phyloP scores from a whole-genome alignment of 1,140 invertebrate species.

The Macrotrachela quadricornifera region DNA sequence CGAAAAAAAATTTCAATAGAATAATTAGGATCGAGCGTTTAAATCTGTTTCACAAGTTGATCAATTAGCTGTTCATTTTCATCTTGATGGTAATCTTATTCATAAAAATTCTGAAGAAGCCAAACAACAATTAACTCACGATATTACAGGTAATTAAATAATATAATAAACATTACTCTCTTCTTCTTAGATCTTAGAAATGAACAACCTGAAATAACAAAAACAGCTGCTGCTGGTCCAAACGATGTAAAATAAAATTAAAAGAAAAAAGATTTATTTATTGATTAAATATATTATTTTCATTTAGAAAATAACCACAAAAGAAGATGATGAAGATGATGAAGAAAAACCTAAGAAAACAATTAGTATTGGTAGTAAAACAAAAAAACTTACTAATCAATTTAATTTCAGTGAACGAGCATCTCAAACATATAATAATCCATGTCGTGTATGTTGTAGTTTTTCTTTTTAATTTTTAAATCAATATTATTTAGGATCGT shows the following conservation, averaged over 20 bases:
- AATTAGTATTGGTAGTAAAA: conserved; percentile 8
- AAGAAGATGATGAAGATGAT: conserved; percentile 5
- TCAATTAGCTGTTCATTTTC: conserved; percentile 29
- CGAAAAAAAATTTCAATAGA: neutral
- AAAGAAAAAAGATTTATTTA: too few species aligned
- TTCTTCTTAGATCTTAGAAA: too few species aligned
- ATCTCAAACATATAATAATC: conserved; percentile 56
- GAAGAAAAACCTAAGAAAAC: conserved; percentile 12
- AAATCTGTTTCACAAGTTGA: conserved; percentile 29
- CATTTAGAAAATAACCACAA: conserved; percentile 5
- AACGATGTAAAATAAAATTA: neutral
- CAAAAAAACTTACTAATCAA: conserved; percentile 63
- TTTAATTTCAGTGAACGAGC: conserved; percentile 80
- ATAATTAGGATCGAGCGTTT: conserved; percentile 20
- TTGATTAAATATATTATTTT: too few species aligned
- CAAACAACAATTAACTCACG: conserved; percentile 15
- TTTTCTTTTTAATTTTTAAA: too few species aligned
- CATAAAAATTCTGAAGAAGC: conserved; percentile 31
- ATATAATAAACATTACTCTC: neutral
- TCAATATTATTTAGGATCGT: conserved; percentile 11
- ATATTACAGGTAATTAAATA: neutral
- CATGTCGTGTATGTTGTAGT: conserved; percentile 26
- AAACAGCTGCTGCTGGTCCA: neutral
- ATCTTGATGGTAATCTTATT: conserved; percentile 29
- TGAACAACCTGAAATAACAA: too few species aligned